Conservation (phyloP, 1,140 invertebrate species). For the Augochlora pura region DNA sequence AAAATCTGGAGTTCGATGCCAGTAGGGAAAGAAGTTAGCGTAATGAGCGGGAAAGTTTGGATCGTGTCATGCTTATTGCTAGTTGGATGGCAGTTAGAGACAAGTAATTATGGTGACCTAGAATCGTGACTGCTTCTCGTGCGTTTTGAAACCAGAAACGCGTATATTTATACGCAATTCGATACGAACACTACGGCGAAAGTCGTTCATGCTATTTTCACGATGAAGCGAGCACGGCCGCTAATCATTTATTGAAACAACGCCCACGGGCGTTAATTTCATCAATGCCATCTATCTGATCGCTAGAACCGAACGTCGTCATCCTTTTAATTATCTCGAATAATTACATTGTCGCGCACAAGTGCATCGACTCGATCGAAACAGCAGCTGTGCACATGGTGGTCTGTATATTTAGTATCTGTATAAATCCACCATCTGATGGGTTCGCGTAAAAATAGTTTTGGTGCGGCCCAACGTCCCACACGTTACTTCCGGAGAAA, state of each 20-base stretch:
- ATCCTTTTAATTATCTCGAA: too few relatives aligned
- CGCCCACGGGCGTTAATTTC: too few relatives aligned
- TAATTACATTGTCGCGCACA: too few relatives aligned
- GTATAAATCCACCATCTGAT: conserved; percentile 1
- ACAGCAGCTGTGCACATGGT: neutral
- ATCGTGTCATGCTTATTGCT: neutral
- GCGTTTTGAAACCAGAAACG: neutral
- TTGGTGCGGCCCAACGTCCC: conserved; percentile 1
- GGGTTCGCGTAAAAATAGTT: conserved; percentile 50
- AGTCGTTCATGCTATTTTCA: neutral
- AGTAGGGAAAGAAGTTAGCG: neutral
- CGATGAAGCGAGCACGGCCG: neutral
- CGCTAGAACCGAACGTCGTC: too few relatives aligned
- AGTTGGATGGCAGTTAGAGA: neutral
- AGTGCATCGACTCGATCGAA: too few relatives aligned
- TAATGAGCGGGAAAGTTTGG: neutral
- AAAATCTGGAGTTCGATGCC: neutral
- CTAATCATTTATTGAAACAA: neutral
- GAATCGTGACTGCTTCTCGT: neutral
- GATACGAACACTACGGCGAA: neutral
- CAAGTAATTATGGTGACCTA: conserved; percentile 5
- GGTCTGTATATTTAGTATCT: neutral
- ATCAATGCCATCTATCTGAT: too few relatives aligned
- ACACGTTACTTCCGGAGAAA: conserved; percentile 18
- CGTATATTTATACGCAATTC: conserved; percentile 14